phyloP scores from a whole-genome alignment of 2,113 vertebrate genomes.

The Talpa occidentalis region DNA sequence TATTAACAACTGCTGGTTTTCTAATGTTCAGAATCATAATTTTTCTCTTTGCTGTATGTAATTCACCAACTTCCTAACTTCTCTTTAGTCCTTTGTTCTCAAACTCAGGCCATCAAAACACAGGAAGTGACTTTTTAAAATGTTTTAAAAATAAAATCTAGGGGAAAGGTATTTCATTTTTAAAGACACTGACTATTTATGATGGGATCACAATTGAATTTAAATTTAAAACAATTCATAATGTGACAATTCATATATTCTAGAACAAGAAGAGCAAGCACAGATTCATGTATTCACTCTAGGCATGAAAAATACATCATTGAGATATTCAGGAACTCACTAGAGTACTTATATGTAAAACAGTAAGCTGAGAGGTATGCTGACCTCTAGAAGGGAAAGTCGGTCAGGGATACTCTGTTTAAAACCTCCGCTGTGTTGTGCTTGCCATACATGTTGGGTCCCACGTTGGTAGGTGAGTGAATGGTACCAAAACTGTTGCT shows the following conservation, averaged over 20 bases:
- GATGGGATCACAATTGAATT: constrained; percentile 18
- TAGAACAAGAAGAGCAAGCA: not conserved
- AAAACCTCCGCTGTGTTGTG: constrained; percentile 83
- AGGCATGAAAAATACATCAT: constrained; percentile 75
- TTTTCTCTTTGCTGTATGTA: constrained; percentile 4
- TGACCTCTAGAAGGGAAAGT: constrained; percentile 84
- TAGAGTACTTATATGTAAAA: constrained; percentile 13
- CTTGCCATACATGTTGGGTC: constrained; percentile 92
- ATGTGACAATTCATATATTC: not conserved
- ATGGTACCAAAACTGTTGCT: constrained; percentile 89
- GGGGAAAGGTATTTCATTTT: constrained; percentile 68
- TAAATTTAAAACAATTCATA: not conserved
- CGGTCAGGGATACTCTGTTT: constrained; percentile 65
- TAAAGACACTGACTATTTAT: constrained; percentile 47
- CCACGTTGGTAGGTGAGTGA: constrained; percentile 91
- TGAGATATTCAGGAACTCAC: constrained; percentile 62
- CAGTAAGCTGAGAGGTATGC: not conserved
- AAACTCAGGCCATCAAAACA: constrained; percentile 47
- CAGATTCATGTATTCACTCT: not conserved
- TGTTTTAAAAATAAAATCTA: constrained; percentile 72
- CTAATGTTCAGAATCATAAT: not conserved
- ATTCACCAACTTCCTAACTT: not conserved
- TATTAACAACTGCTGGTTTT: not conserved
- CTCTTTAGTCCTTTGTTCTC: constrained; percentile 8
- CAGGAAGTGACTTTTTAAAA: constrained; percentile 8